phyloP scores from a whole-genome alignment of 1,140 invertebrate species.

The Mactra quadrangularis region DNA sequence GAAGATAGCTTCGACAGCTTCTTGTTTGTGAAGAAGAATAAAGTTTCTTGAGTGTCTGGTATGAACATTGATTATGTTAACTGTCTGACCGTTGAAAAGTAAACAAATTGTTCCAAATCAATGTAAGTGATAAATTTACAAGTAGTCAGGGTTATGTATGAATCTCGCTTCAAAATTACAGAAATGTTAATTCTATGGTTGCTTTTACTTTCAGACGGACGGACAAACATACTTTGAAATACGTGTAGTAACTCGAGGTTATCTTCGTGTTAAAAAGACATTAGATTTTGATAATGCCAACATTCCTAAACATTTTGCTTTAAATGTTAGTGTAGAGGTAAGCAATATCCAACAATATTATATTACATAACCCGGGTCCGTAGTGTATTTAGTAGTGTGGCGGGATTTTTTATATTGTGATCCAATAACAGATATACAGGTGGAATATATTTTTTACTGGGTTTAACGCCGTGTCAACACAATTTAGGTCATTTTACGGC shows the following conservation, averaged over 20 bases:
- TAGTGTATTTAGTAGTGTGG: not conserved
- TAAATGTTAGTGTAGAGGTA: constrained; percentile 40
- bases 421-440: not conserved
- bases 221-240: not conserved
- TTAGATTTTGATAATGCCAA: constrained; percentile 14
- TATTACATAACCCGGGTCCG: not conserved
- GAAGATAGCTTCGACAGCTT: too few relatives aligned
- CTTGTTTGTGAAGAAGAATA: too few relatives aligned
- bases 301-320: not conserved
- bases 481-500: too few relatives aligned
- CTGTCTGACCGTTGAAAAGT: not conserved
- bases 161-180: not conserved
- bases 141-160: not conserved
- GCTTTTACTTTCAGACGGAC: not conserved
- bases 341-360: not conserved
- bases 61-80: not conserved
- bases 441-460: too few relatives aligned
- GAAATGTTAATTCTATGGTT: not conserved
- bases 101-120: not conserved
- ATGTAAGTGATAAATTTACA: not conserved
- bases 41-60: not conserved
- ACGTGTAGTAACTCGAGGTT: not conserved
- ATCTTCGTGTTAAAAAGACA: not conserved
- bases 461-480: too few relatives aligned
- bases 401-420: not conserved